phyloP scores from a whole-genome alignment of 2,797 vertebrate species.

The Acomys russatus region DNA sequence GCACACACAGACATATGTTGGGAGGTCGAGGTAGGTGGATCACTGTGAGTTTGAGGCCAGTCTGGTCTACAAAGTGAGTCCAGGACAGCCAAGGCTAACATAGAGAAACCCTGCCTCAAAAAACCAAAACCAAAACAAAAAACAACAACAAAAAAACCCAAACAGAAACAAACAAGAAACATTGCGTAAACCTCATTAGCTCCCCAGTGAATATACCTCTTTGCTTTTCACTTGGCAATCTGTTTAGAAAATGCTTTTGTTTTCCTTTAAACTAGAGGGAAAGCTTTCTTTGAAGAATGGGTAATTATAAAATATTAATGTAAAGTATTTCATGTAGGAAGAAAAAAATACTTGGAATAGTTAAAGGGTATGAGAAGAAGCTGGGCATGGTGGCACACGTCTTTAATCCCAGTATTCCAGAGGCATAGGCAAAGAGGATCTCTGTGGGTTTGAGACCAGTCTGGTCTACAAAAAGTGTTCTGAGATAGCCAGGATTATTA shows the following conservation, averaged over 20 bases:
- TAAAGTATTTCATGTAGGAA: neutral
- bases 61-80: no score
- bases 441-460: no score
- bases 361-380: neutral
- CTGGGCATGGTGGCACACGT: no score
- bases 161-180: neutral
- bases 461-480: no score
- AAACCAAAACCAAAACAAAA: no score
- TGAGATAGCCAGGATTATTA: no score
- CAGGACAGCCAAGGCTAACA: no score
- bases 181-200: neutral
- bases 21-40: neutral
- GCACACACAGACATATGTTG: neutral
- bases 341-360: neutral
- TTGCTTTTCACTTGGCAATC: neutral
- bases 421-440: no score
- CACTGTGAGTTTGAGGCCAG: no score
- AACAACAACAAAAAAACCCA: no score
- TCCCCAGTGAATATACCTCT: neutral
- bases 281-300: neutral
- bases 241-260: neutral
- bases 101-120: no score
- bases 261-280: neutral
- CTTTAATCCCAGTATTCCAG: no score
- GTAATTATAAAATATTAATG: neutral